Conservation (phyloP, 2,797 vertebrate species). For the Hybognathus amarus region DNA sequence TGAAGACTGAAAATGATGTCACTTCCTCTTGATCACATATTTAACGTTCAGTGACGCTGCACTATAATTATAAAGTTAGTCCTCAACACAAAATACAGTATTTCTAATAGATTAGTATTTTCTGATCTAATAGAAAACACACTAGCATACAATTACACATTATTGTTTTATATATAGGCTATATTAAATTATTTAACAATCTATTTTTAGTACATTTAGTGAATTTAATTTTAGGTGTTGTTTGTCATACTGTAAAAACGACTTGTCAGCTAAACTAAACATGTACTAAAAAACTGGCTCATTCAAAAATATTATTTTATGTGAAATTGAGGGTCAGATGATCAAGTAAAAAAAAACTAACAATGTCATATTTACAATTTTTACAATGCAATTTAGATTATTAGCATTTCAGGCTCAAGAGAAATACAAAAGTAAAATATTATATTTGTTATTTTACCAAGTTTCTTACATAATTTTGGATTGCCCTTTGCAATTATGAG, state of each 20-base stretch:
- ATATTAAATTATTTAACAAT: neutral
- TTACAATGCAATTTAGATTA: neutral
- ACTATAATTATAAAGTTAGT: neutral
- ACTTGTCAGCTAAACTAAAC: neutral
- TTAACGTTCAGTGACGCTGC: too few relatives aligned
- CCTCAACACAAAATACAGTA: too few relatives aligned
- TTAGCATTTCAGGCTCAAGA: neutral
- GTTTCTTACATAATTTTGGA: neutral
- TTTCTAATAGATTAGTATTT: too few relatives aligned
- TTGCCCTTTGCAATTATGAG: constrained; percentile 4
- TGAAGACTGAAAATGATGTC: neutral
- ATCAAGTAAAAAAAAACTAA: neutral
- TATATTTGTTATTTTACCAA: neutral
- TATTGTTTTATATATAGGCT: neutral
- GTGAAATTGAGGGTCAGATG: neutral
- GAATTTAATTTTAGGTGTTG: neutral
- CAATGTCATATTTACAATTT: neutral
- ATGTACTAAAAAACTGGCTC: neutral
- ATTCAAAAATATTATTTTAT: neutral
- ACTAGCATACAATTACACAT: neutral
- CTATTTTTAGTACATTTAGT: neutral
- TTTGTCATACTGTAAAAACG: neutral
- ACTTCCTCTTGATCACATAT: neutral
- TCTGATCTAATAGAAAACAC: neutral
- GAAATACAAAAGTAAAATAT: neutral